Percentiles rank a stretch among this genome's conserved stretches.
phyloP scores from a whole-genome alignment of 2,888 invertebrate species.

The Lepidochitona cinerea region DNA sequence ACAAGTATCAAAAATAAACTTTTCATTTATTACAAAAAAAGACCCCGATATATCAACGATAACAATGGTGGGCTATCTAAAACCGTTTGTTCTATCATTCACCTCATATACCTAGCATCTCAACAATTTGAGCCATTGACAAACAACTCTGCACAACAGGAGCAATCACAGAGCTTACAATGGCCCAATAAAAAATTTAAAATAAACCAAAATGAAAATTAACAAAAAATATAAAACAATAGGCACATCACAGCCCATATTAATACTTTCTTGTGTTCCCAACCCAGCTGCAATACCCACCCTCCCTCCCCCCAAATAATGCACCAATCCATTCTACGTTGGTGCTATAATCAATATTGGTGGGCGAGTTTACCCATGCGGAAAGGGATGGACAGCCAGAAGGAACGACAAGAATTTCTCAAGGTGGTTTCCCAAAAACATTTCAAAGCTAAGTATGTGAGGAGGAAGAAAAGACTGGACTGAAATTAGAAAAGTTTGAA shows the following conservation, averaged over 20 bases:
- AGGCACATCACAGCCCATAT: slow-evolving; percentile 8
- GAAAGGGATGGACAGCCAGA: slow-evolving; percentile 6
- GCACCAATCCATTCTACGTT: slow-evolving; percentile 24
- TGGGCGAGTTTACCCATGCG: background rate
- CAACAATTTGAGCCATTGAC: slow-evolving; percentile 5
- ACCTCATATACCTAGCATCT: slow-evolving; percentile 27
- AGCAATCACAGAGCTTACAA: background rate
- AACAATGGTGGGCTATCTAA: slow-evolving; percentile 59
- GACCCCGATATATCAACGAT: slow-evolving; percentile 58
- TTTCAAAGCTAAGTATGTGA: background rate
- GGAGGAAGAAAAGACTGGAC: background rate
- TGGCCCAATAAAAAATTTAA: slow-evolving; percentile 7
- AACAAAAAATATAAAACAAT: slow-evolving; percentile 3
- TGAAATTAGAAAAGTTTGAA: background rate
- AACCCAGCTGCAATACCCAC: background rate
- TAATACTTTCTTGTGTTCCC: background rate
- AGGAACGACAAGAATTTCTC: background rate
- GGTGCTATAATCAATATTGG: slow-evolving; percentile 21
- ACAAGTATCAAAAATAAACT: slow-evolving; percentile 81
- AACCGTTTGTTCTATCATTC: slow-evolving; percentile 43
- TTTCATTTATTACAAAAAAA: slow-evolving; percentile 70
- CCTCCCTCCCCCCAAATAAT: background rate
- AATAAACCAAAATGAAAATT: too few species aligned
- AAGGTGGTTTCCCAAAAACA: background rate
- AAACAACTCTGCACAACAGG: background rate